phyloP scores from a whole-genome alignment of 2,888 invertebrate species.

The Hypena proboscidalis region DNA sequence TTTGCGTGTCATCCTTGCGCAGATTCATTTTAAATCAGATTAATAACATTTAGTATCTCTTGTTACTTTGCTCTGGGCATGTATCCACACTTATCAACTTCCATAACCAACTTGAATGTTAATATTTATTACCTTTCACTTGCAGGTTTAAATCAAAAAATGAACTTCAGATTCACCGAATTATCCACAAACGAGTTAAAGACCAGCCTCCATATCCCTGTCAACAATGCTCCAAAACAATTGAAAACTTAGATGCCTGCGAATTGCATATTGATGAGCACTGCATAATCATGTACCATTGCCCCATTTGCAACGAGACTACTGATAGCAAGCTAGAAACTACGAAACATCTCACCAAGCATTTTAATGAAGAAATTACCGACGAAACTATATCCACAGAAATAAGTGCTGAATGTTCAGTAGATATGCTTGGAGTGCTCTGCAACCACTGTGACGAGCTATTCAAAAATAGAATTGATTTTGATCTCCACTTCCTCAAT shows the following conservation, averaged over 20 bases:
- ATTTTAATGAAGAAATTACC: slow-evolving; percentile 60
- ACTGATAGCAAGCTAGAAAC: slow-evolving; percentile 55
- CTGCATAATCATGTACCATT: slow-evolving; percentile 59
- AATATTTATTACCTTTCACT: slow-evolving; percentile 10
- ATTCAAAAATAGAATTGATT: slow-evolving; percentile 78
- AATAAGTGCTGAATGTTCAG: slow-evolving; percentile 71
- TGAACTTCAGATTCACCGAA: slow-evolving; percentile 66
- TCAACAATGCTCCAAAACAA: slow-evolving; percentile 55
- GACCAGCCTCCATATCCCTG: slow-evolving; percentile 67
- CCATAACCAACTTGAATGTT: too few species aligned
- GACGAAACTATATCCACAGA: slow-evolving; percentile 33
- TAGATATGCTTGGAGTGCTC: slow-evolving; percentile 73
- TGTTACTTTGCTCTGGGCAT: too few species aligned
- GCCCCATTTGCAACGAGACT: slow-evolving; percentile 68
- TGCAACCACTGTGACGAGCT: slow-evolving; percentile 82
- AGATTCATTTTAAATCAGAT: too few species aligned
- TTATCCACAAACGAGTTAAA: slow-evolving; percentile 60
- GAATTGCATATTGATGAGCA: slow-evolving; percentile 70
- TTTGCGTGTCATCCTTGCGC: too few species aligned
- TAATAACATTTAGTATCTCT: too few species aligned
- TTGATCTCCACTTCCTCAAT: slow-evolving; percentile 80
- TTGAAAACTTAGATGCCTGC: slow-evolving; percentile 61
- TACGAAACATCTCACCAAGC: slow-evolving; percentile 62
- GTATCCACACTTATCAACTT: too few species aligned
- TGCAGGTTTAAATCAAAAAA: slow-evolving; percentile 68